A percentile compares a stretch with the other conserved stretches of the same genome.
phyloP scores from a whole-genome alignment of 2,797 vertebrate species.

The Girardinus metallicus region DNA sequence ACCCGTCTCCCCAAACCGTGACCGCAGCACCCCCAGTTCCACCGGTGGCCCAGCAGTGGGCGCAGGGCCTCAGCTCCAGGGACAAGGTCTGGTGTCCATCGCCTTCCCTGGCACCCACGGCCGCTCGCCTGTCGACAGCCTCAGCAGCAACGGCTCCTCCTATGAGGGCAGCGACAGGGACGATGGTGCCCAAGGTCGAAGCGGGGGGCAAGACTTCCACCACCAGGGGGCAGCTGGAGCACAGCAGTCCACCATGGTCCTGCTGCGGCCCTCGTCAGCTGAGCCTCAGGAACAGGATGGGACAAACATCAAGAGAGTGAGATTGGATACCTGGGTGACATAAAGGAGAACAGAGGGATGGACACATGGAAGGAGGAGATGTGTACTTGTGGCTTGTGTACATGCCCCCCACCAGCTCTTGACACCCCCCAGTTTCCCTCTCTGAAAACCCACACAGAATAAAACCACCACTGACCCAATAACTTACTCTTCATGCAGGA shows the following conservation, averaged over 20 bases:
- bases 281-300: constrained; percentile 88
- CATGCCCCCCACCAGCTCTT: constrained; percentile 55
- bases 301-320: constrained; percentile 91
- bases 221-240: constrained; percentile 63
- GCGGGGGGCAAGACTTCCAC: constrained; percentile 83
- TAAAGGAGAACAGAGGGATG: constrained; percentile 70
- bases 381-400: constrained; percentile 70
- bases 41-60: constrained; percentile 24
- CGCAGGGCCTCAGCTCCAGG: constrained; percentile 37
- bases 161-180: constrained; percentile 94
- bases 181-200: constrained; percentile 85
- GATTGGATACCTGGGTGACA: constrained; percentile 94
- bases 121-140: constrained; percentile 91
- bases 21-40: constrained; percentile 89
- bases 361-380: constrained; percentile 59
- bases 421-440: constrained; percentile 38
- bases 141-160: constrained; percentile 94
- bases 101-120: constrained; percentile 82
- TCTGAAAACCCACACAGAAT: constrained; percentile 24
- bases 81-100: constrained; percentile 66
- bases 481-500: constrained; percentile 39
- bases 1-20: constrained; percentile 92
- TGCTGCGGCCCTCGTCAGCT: constrained; percentile 82
- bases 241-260: constrained; percentile 82
- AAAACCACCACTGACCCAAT: constrained; percentile 30